These are phyloP conservation scores for Gymnorhina tibicen DNA, from an alignment of 2,113 vertebrate genomes.

Conservation along the genomic window DNA sequence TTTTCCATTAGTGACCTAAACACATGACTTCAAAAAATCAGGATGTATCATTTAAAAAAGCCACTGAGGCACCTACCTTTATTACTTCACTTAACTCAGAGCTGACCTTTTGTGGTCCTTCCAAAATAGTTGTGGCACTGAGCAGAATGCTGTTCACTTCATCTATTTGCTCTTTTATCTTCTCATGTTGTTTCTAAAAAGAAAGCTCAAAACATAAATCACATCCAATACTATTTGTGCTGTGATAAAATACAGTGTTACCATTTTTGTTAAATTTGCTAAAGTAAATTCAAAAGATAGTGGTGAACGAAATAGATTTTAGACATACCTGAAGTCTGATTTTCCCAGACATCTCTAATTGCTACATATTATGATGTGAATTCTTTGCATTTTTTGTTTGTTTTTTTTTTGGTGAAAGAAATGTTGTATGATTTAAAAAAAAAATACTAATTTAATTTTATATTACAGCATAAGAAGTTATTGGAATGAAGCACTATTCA, in stretches of 20 bases:
- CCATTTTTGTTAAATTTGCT: neutral
- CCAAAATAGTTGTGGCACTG: slow-evolving; percentile 61
- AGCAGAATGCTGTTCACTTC: slow-evolving; percentile 71
- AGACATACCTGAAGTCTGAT: neutral
- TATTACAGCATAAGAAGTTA: neutral
- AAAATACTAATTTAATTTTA: neutral
- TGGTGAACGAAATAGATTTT: neutral
- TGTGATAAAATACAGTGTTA: neutral
- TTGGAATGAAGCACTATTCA: neutral
- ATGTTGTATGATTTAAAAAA: no score
- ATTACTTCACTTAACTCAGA: slow-evolving; percentile 76
- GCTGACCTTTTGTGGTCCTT: slow-evolving; percentile 50
- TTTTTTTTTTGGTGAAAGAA: neutral
- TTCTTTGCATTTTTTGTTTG: neutral
- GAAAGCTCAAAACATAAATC: neutral
- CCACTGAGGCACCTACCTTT: slow-evolving; percentile 72
- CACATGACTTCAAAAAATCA: neutral
- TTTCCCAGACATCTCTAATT: neutral
- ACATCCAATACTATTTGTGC: neutral
- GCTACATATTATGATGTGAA: neutral
- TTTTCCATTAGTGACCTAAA: neutral
- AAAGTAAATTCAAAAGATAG: neutral
- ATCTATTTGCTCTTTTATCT: slow-evolving; percentile 66
- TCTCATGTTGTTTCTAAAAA: slow-evolving; percentile 74
- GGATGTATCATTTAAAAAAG: neutral